Base-by-base conservation (phyloP, 2,888 invertebrate species). In the Rhabditoides inermis region DNA sequence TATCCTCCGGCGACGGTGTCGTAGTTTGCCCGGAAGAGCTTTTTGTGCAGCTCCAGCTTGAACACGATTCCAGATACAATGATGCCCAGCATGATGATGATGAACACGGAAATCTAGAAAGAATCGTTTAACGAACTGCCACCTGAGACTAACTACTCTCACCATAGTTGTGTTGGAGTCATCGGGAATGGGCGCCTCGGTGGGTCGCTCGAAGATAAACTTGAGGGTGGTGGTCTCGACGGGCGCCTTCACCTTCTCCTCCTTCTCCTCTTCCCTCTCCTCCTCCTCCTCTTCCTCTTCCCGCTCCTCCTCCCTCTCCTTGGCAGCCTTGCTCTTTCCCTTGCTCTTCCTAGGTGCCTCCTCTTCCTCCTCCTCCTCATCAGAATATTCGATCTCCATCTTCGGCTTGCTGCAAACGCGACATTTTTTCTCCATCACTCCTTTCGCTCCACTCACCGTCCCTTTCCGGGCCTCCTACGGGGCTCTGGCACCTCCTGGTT, bases 21-120 rank as follows among this genome's bases (percentile, higher is more conserved):
- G 49, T 76, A 77, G 56, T 64, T 72, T n/a, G 68, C 63, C 10
- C 78, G 72, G 72, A 72, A 66, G 27, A 72, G 73, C 28, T 70
- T 69, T 49, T 63, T 72, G 60, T 76, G 75, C 28, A 75, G 52
- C 48, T 71, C 67, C 51, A 69, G 64, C 47, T 75, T 75, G 65
- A 68, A 75, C 2, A 75, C 68, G 42, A 69, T 68, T 36, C 75
- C 75, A 28, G 70, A 70, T 26, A 70, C 63, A 7, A 72, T 54
- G 46, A 75, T 75, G 40, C 72, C 61, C n/a, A 75, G 55, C 51
- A 75, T 75, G 51, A 75, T 61, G 30, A 75, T 58, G 22, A 70
- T 58, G 61, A 74, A 74, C 7, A 74, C 72, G n/a, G 63, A 56
- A 26, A 63, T 59, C 63, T 63, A 53, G 2, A 58, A 51, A 41